Conservation (phyloP, 2,888 invertebrate species). For the Dexiosoma caninum region DNA sequence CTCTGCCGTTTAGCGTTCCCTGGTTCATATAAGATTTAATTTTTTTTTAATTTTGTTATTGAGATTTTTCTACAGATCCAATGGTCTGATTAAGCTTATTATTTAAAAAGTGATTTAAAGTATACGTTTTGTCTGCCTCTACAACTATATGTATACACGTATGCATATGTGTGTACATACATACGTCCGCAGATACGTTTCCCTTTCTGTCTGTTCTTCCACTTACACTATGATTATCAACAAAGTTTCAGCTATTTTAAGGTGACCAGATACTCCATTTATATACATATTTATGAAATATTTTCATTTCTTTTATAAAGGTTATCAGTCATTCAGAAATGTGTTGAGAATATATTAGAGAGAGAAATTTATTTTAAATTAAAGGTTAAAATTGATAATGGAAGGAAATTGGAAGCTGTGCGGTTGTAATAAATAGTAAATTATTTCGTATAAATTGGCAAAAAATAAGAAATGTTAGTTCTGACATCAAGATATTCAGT, state of each 20-base stretch:
- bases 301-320: conserved; percentile 3
- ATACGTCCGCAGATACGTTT: too few relatives aligned
- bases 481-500: too few relatives aligned
- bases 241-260: conserved; percentile 17
- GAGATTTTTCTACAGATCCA: conserved; percentile 54
- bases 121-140: conserved; percentile 38
- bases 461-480: too few relatives aligned
- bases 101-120: conserved; percentile 65
- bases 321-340: conserved; percentile 50
- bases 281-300: neutral
- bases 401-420: too few relatives aligned
- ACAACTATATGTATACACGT: neutral
- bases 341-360: conserved; percentile 35
- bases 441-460: too few relatives aligned
- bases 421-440: too few relatives aligned
- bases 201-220: neutral
- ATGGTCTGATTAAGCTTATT: conserved; percentile 59
- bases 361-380: too few relatives aligned
- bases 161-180: neutral
- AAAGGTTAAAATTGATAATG: too few relatives aligned
- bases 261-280: conserved; percentile 27
- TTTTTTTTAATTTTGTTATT: conserved; percentile 19
- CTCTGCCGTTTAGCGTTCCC: conserved; percentile 29
- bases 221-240: conserved; percentile 26
- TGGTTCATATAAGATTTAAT: neutral